These are phyloP conservation scores for Eristalinus aeneus DNA, from an alignment of 2,888 invertebrate species.

Conservation along the genomic window DNA sequence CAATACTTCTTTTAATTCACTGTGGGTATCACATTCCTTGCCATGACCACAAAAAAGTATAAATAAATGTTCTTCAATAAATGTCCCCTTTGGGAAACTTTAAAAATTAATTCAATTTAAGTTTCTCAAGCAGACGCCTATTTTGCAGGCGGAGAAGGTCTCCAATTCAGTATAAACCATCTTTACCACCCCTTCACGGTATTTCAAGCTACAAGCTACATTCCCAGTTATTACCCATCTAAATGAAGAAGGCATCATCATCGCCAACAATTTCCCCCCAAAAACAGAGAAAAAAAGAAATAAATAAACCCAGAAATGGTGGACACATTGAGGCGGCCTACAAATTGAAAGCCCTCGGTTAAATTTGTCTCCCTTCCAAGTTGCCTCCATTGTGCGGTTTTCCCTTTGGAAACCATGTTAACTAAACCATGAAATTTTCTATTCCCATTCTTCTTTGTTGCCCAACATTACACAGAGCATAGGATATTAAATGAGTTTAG, in stretches of 20 bases:
- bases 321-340: constrained; percentile 34
- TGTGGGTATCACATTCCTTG: background rate
- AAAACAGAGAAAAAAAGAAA: background rate
- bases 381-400: constrained; percentile 1
- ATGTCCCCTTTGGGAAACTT: constrained; percentile 65
- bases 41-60: background rate
- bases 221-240: constrained; percentile 55
- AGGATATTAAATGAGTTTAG: constrained; percentile 63
- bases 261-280: constrained; percentile 12
- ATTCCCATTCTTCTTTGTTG: constrained; percentile 16
- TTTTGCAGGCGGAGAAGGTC: constrained; percentile 55
- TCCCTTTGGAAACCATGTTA: constrained; percentile 50
- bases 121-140: constrained; percentile 78
- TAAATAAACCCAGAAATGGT: constrained; percentile 21
- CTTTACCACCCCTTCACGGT: constrained; percentile 12
- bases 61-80: constrained; percentile 4
- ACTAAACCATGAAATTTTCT: constrained; percentile 64
- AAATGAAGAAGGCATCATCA: constrained; percentile 54
- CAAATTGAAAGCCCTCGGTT: constrained; percentile 68
- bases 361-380: constrained; percentile 54
- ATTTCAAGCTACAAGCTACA: constrained; percentile 44
- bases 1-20: background rate
- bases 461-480: constrained; percentile 17
- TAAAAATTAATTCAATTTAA: constrained; percentile 81
- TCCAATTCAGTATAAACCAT: constrained; percentile 7